Evolutionary conservation across 2,113 vertebrate species (phyloP).

Genomic region (Opisthocomus hoazin): DNA sequence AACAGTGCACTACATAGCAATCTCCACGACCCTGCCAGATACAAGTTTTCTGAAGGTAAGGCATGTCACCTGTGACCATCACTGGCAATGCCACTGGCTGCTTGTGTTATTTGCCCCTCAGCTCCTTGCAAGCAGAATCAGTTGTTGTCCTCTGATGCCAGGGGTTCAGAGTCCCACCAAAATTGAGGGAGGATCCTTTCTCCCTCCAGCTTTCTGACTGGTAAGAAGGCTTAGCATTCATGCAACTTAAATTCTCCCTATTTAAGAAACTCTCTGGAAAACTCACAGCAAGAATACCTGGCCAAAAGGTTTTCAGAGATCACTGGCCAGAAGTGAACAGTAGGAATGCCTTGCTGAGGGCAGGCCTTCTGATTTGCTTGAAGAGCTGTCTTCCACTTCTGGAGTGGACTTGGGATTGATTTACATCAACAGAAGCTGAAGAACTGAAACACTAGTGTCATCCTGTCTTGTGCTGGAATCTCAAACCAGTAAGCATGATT

Average conservation of each 20-base stretch:
- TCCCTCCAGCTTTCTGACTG: neutral
- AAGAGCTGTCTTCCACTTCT: neutral
- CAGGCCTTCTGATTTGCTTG: fast-evolving
- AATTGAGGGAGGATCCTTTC: neutral
- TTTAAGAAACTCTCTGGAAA: neutral
- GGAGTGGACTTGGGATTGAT: neutral
- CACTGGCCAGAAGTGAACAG: neutral
- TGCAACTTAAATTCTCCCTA: neutral
- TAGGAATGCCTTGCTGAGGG: neutral
- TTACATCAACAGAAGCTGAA: neutral
- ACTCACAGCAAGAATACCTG: neutral
- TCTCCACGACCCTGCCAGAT: fast-evolving
- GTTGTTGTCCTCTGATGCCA: neutral
- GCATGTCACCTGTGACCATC: neutral
- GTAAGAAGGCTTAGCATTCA: neutral
- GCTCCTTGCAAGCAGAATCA: neutral
- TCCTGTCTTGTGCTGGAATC: neutral
- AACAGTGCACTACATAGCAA: neutral
- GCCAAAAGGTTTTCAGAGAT: neutral
- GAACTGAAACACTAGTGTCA: neutral
- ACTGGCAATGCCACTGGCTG: neutral
- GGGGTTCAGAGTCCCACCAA: neutral
- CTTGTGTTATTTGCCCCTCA: neutral
- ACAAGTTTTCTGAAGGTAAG: neutral
- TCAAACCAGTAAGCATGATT: neutral